Percentiles rank a stretch among this genome's conserved stretches.
Conservation (phyloP, 2,888 invertebrate species). For the Phrixothrix hirtus region DNA sequence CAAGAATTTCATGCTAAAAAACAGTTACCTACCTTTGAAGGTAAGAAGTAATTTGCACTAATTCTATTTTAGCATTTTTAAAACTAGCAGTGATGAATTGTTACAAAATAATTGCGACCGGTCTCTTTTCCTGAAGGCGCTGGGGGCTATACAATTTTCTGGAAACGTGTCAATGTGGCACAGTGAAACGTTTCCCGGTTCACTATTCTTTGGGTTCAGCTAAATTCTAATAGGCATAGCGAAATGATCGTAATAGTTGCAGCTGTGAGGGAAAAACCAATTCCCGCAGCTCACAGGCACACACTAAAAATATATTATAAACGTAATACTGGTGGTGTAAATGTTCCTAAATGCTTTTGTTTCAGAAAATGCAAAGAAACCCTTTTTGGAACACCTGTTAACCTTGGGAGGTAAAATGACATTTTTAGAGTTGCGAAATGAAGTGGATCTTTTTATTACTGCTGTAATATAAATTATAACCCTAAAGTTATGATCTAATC, state of each 20-base stretch:
- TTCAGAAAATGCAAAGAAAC: conserved; percentile 50
- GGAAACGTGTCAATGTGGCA: too few relatives aligned
- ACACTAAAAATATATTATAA: too few relatives aligned
- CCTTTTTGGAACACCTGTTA: conserved; percentile 59
- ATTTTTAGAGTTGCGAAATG: conserved; percentile 61
- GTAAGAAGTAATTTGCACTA: conserved; percentile 1
- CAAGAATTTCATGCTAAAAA: conserved; percentile 8
- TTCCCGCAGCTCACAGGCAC: too few relatives aligned
- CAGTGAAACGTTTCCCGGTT: too few relatives aligned
- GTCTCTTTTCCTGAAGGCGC: too few relatives aligned
- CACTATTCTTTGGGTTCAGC: too few relatives aligned
- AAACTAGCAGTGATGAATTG: not conserved
- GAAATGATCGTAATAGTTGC: too few relatives aligned
- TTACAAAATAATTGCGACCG: not conserved
- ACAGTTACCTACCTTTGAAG: conserved; percentile 5
- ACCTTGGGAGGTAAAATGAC: conserved; percentile 58
- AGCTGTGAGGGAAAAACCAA: too few relatives aligned
- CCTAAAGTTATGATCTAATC: not conserved
- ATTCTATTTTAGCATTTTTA: not conserved
- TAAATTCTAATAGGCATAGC: too few relatives aligned
- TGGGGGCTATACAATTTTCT: too few relatives aligned
- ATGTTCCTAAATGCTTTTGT: conserved; percentile 7
- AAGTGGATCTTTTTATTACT: conserved; percentile 61
- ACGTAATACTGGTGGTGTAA: not conserved
- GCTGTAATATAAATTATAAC: conserved; percentile 52